Conservation (phyloP, 1,140 invertebrate genomes). For the Heliconius eleuchia region DNA sequence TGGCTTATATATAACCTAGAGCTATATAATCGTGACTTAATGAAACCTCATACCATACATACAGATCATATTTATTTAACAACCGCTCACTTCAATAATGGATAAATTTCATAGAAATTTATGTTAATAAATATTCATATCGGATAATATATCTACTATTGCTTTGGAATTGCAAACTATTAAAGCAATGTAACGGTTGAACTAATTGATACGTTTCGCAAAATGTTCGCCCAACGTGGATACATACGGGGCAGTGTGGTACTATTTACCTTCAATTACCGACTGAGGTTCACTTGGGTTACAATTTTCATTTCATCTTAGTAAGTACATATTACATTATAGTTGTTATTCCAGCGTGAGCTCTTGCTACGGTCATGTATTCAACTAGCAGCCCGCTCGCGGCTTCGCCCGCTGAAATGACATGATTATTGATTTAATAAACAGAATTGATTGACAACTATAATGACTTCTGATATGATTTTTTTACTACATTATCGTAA, state of each 20-base stretch:
- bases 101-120: background rate
- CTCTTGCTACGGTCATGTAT: too few species aligned
- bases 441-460: too few species aligned
- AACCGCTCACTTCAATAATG: background rate
- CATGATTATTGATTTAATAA: too few species aligned
- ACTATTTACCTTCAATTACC: slow-evolving; percentile 9
- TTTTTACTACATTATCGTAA: too few species aligned
- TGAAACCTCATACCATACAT: background rate
- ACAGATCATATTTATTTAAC: background rate
- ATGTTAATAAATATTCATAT: slow-evolving; percentile 6
- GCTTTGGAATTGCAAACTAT: slow-evolving; percentile 4
- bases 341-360: too few species aligned
- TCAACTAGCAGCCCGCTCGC: too few species aligned
- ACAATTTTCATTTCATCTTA: background rate
- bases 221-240: background rate
- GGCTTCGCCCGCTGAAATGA: too few species aligned
- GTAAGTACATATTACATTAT: background rate
- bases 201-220: background rate
- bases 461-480: too few species aligned
- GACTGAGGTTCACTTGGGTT: background rate
- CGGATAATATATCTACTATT: background rate
- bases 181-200: background rate
- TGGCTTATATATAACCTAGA: too few species aligned
- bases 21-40: background rate
- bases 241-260: background rate